Conservation (phyloP, 2,113 vertebrate genomes). For the Rhadina sibilatrix region DNA sequence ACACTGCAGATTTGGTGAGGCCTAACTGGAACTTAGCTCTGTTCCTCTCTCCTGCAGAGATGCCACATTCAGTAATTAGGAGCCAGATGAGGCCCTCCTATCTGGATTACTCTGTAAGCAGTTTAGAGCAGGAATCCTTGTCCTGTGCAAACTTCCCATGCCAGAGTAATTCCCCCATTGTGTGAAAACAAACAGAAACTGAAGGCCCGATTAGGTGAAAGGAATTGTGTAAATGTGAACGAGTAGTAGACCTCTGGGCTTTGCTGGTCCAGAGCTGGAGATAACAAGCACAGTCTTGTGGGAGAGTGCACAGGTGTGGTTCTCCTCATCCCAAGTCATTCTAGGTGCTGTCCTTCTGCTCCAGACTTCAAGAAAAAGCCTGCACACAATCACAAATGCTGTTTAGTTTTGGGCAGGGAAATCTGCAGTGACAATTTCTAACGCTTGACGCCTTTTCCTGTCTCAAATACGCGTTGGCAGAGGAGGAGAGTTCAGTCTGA, state of each 20-base stretch:
- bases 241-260: neutral
- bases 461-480: neutral
- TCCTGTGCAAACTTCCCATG: neutral
- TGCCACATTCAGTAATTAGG: neutral
- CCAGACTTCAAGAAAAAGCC: neutral
- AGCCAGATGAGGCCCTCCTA: neutral
- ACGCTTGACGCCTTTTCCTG: neutral
- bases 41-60: neutral
- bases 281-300: neutral
- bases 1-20: neutral
- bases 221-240: neutral
- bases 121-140: neutral
- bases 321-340: neutral
- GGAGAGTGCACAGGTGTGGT: neutral
- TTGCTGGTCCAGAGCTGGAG: neutral
- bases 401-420: neutral
- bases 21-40: neutral
- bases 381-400: neutral
- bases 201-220: neutral
- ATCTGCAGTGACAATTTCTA: neutral
- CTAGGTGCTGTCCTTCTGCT: neutral
- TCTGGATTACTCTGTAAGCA: neutral
- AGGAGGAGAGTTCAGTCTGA: neutral
- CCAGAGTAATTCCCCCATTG: neutral
- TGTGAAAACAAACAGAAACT: conserved; percentile 24